These are phyloP conservation scores for Octodon degus DNA, from an alignment of 2,113 vertebrate genomes.

Conservation along the genomic window DNA sequence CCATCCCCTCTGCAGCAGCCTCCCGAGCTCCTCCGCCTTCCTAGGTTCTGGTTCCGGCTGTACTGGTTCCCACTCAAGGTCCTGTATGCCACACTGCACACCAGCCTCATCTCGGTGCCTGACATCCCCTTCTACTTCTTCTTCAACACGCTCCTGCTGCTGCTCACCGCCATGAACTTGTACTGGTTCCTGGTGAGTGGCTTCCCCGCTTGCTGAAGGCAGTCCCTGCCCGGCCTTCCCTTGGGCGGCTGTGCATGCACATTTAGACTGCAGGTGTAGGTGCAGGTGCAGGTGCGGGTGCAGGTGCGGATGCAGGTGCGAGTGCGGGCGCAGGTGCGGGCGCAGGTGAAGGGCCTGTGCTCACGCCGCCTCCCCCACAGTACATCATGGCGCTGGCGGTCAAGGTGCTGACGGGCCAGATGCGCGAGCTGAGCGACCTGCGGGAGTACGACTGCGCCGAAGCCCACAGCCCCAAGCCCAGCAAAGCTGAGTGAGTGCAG, in stretches of 20 bases:
- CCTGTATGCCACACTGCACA: constrained; percentile 93
- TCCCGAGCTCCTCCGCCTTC: no score
- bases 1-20: not conserved
- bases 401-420: constrained; percentile 93
- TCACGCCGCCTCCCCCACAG: constrained; percentile 79
- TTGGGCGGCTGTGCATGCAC: accelerated
- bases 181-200: constrained; percentile 98
- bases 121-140: constrained; percentile 99
- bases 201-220: accelerated
- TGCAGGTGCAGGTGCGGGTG: accelerated
- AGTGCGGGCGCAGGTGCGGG: accelerated
- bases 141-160: constrained; percentile 94
- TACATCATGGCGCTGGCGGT: constrained; percentile 95
- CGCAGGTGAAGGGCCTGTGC: not conserved
- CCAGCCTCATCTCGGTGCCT: constrained; percentile 91
- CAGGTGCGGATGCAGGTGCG: accelerated
- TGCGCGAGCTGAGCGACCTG: constrained; percentile 94
- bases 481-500: constrained; percentile 86
- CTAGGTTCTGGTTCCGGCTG: constrained; percentile 98
- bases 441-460: constrained; percentile 93
- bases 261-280: accelerated
- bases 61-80: constrained; percentile 99
- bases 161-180: constrained; percentile 96
- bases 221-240: not conserved
- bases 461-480: constrained; percentile 46